Evolutionary conservation across 2,113 vertebrate species (phyloP).

Genomic region (Vidua chalybeata): DNA sequence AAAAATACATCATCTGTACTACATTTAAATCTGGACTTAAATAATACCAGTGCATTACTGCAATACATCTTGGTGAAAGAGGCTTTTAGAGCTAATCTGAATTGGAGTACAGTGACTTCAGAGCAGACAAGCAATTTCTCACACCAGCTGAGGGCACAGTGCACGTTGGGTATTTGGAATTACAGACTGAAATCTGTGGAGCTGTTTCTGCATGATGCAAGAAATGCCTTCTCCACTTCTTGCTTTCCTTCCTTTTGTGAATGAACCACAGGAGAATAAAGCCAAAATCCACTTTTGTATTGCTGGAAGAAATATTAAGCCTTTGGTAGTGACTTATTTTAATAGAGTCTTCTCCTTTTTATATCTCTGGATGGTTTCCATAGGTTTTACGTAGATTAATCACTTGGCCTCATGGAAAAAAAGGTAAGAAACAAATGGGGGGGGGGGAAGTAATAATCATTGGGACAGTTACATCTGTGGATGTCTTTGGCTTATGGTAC

Average conservation of each 20-base stretch:
- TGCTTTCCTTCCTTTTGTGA: background rate
- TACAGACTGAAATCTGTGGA: background rate
- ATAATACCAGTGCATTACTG: background rate
- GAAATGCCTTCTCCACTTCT: background rate
- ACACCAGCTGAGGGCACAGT: background rate
- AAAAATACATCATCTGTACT: background rate
- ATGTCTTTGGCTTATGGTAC: background rate
- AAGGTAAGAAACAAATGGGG: background rate
- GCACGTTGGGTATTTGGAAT: background rate
- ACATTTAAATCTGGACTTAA: background rate
- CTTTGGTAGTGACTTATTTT: background rate
- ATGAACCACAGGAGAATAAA: background rate
- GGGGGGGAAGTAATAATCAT: background rate
- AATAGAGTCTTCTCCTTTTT: background rate
- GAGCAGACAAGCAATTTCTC: conserved; percentile 1
- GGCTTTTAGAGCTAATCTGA: background rate
- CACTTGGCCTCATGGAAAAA: background rate
- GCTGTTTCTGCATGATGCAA: background rate
- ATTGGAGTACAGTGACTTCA: background rate
- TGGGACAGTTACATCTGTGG: background rate
- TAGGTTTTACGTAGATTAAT: background rate
- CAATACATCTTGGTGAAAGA: background rate
- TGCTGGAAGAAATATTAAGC: background rate
- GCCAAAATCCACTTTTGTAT: background rate
- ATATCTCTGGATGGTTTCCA: background rate